Percentiles rank a stretch among this genome's conserved stretches.
phyloP scores from a whole-genome alignment of 2,888 invertebrate species.

The Melinopterus prodromus region DNA sequence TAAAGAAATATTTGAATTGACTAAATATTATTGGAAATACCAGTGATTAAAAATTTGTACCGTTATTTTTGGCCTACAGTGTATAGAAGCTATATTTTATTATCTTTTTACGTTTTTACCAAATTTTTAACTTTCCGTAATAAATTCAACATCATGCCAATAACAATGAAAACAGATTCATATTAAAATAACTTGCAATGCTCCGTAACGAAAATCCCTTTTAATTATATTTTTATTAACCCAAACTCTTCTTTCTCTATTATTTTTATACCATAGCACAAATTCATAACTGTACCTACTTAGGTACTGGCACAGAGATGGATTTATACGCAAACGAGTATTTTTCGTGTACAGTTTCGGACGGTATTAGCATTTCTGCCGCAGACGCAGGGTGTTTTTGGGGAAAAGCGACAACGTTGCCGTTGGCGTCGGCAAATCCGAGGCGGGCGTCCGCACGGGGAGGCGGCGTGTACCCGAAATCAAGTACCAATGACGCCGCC shows the following conservation, averaged over 20 bases:
- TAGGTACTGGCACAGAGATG: background rate
- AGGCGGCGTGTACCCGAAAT: background rate
- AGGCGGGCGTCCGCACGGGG: background rate
- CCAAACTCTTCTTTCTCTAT: background rate
- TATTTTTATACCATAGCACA: background rate
- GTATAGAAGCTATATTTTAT: too few relatives aligned
- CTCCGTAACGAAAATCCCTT: too few relatives aligned
- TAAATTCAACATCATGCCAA: too few relatives aligned
- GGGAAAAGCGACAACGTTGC: background rate
- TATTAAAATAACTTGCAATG: too few relatives aligned
- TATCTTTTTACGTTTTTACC: too few relatives aligned
- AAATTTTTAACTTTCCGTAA: too few relatives aligned
- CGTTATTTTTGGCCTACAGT: too few relatives aligned
- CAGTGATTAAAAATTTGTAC: too few relatives aligned
- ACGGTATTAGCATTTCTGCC: background rate
- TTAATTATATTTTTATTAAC: background rate
- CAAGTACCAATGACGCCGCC: slow-evolving; percentile 4
- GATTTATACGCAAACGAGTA: background rate
- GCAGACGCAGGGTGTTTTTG: background rate
- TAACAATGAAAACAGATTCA: too few relatives aligned
- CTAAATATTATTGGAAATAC: too few relatives aligned
- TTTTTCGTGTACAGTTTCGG: background rate
- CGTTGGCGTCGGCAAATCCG: background rate
- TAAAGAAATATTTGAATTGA: too few relatives aligned
- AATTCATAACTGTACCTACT: background rate